A percentile compares a stretch with the other conserved stretches of the same genome.
These are phyloP conservation scores for Cosmia trapezina DNA, from an alignment of 2,888 invertebrate species.

Conservation along the genomic window DNA sequence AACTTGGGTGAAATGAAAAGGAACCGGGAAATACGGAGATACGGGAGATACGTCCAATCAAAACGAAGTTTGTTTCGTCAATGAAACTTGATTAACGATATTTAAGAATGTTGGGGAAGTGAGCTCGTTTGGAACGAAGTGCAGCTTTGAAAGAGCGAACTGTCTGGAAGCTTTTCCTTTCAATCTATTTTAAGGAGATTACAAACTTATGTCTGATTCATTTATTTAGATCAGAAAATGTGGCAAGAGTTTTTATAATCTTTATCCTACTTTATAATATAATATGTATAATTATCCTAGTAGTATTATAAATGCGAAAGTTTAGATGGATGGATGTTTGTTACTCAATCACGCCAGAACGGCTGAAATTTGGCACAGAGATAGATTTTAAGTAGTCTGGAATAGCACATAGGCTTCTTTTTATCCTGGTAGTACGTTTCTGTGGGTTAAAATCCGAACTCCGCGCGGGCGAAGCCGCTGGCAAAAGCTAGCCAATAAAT, in stretches of 20 bases:
- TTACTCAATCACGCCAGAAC: too few species aligned
- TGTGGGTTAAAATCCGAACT: too few species aligned
- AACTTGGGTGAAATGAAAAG: slow-evolving; percentile 57
- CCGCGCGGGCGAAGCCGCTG: too few species aligned
- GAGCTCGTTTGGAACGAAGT: slow-evolving; percentile 5
- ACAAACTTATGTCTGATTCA: neutral
- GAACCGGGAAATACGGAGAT: slow-evolving; percentile 25
- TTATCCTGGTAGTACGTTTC: too few species aligned
- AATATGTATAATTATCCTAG: too few species aligned
- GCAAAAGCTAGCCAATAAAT: too few species aligned
- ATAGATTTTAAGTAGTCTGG: too few species aligned
- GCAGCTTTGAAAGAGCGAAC: slow-evolving; percentile 5
- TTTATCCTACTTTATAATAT: neutral
- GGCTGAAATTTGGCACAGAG: too few species aligned
- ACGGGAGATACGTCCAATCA: slow-evolving; percentile 43
- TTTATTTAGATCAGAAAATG: slow-evolving; percentile 6
- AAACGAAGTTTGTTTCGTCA: slow-evolving; percentile 42
- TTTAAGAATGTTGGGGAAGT: slow-evolving; percentile 23
- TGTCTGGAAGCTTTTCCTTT: neutral
- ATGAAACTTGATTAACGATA: slow-evolving; percentile 47
- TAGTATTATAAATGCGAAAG: too few species aligned
- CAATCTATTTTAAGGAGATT: slow-evolving; percentile 3
- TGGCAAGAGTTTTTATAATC: neutral
- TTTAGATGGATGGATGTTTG: too few species aligned
- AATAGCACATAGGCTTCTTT: too few species aligned